Evolutionary conservation across 1,140 invertebrate genomes (phyloP).

Genomic region (Diploscapter pachys): DNA sequence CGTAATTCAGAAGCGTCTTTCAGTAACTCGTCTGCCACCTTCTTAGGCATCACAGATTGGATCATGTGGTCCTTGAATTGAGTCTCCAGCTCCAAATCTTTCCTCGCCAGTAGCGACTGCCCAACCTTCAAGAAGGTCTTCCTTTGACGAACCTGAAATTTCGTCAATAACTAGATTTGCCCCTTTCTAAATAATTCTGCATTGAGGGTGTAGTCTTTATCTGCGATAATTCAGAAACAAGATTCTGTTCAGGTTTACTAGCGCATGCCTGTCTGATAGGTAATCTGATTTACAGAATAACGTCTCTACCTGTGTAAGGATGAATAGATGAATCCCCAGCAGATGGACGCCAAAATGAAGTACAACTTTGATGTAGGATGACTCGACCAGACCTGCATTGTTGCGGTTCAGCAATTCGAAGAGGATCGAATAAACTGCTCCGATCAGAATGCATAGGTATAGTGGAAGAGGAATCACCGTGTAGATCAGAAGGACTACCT

Average conservation of each 20-base stretch:
- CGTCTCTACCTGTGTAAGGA: conserved; percentile 74
- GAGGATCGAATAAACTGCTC: conserved; percentile 73
- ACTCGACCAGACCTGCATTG: conserved; percentile 61
- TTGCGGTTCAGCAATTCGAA: conserved; percentile 69
- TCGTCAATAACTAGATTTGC: too few relatives aligned
- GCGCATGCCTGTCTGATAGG: too few relatives aligned
- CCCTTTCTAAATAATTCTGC: too few relatives aligned
- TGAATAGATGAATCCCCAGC: conserved; percentile 83
- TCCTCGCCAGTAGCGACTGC: conserved; percentile 78
- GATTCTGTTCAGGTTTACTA: too few relatives aligned
- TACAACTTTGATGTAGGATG: conserved; percentile 68
- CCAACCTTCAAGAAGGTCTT: conserved; percentile 95
- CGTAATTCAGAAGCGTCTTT: conserved; percentile 55
- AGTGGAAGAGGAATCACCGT: conserved; percentile 85
- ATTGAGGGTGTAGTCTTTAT: too few relatives aligned
- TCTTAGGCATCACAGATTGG: conserved; percentile 84
- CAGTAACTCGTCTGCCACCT: conserved; percentile 66
- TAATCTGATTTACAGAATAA: too few relatives aligned
- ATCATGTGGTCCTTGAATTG: conserved; percentile 94
- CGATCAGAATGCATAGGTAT: conserved; percentile 75
- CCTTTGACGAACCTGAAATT: conserved; percentile 69
- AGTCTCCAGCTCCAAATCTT: conserved; percentile 85
- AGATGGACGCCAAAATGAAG: conserved; percentile 84
- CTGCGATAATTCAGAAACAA: too few relatives aligned
- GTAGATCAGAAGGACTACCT: conserved; percentile 83